Base-by-base conservation (phyloP, 2,888 invertebrate genomes). In the Andrena bucephala region DNA sequence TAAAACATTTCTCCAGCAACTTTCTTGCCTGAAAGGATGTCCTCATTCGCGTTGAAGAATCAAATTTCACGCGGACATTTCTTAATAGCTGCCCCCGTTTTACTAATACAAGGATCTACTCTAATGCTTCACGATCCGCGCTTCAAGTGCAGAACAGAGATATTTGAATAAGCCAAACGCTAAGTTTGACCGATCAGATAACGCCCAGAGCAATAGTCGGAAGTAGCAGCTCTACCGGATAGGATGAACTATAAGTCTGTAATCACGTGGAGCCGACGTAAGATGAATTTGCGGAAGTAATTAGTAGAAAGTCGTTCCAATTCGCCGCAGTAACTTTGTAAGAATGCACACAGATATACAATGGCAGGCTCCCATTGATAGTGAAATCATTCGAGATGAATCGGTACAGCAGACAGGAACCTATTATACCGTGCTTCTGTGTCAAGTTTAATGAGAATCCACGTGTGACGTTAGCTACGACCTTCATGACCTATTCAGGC, bases 241-340 rank as follows among this genome's bases (percentile, higher is more conserved):
- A 74, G 75, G 54, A 42, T 67, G 29, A 59, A 67, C 50, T 54
- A 73, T 66, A 77, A 74, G 50, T 75, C 60, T 52, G 76, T 42
- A 77, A 77, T 88, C 74, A 79, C 54, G 50, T 60, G 71, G 59
- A 72, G 75, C 24, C 67, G 59, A 83, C 73, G 77, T 75, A 77
- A 84, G 78, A 67, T 88, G 68, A 72, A 84, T 72, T 69, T 76
- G 50, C 85, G 85, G 89, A 88, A 85, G 81, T 77, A 85, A 87
- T 89, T 89, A 87, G 60, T 85, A 87, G 89, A 88, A 88, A 88
- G 88, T 87, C 72, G 85, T 83, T 85, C 70, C 83, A 68, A 86
- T 83, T 77, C 80, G 50, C 75, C 24, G 68, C 75, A 69, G 16
- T 24, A 60, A 42, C 75, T 29, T 62, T 20, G 60, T 29, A 73